phyloP scores from a whole-genome alignment of 2,888 invertebrate genomes.

The Leistus spinibarbis region DNA sequence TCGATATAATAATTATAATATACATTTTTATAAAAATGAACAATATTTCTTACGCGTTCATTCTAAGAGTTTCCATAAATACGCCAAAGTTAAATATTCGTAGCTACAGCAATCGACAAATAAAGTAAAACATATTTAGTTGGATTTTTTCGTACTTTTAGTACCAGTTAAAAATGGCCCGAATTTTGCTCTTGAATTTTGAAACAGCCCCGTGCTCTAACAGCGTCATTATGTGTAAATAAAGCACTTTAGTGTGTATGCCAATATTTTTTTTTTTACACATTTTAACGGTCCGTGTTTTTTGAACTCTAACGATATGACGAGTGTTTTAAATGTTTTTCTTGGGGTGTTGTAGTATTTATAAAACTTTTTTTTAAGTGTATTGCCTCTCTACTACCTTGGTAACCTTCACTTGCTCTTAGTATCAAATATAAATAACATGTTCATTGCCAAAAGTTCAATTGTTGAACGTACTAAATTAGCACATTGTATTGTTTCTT shows the following conservation, averaged over 20 bases:
- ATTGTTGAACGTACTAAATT: background rate
- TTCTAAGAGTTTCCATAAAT: too few relatives aligned
- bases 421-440: background rate
- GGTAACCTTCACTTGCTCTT: constrained; percentile 28
- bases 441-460: background rate
- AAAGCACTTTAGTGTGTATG: constrained; percentile 9
- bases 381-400: constrained; percentile 11
- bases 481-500: background rate
- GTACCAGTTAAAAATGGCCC: background rate
- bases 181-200: constrained; percentile 4
- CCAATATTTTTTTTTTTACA: constrained; percentile 29
- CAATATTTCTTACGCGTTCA: too few relatives aligned
- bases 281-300: constrained; percentile 11
- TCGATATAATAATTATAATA: too few relatives aligned
- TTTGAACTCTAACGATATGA: constrained; percentile 23
- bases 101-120: too few relatives aligned
- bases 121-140: background rate
- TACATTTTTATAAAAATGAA: too few relatives aligned
- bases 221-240: constrained; percentile 29
- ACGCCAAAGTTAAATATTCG: too few relatives aligned
- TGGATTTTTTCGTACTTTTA: background rate
- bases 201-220: constrained; percentile 11
- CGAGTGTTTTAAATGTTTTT: constrained; percentile 2
- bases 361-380: background rate
- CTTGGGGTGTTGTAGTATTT: background rate